Base-by-base conservation (phyloP, 2,797 vertebrate species). In the Crenichthys baileyi region DNA sequence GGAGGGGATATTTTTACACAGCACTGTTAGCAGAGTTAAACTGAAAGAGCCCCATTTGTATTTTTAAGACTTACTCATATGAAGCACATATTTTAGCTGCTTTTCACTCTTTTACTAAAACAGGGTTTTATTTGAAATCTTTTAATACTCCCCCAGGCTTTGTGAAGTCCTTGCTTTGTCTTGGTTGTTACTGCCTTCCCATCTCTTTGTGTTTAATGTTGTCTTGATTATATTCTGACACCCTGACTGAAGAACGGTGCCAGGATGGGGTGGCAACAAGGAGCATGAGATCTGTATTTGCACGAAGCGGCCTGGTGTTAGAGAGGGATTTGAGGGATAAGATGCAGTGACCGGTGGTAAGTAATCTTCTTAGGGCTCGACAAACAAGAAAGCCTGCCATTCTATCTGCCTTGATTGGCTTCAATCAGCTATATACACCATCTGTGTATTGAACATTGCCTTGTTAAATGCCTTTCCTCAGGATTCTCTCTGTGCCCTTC, bases 341-440 rank as follows among this genome's bases (percentile, higher is more conserved):
- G 81, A 88, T 87, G 86, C 77, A 86, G 79, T 86, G 86, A 84
- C 74, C 81, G 5, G 60, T 91, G 89, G 79, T 86, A 80, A 86
- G 80, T 93, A 92, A 94, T 94, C 90, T 85, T 77, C 84, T 94
- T 88, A 89, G 75, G 90, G 87, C 87, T 90, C 83, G 56, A 72
- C 89, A 91, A 91, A 92, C 84, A 85, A 87, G 83, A 73, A 79
- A 76, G 75, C 75, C 80, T 80, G 83, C 79, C 83, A 79, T 79
- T 89, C 83, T 85, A 50, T 46, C 56, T 4, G 73, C 79, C 72
- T 89, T 79, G 78, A 87, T 85, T 81, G 85, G 80, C 85, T 78
- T 73, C 85, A 79, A 79, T 83, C 80, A 88, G 87, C 85, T 83
- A 83, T 72, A 36, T 26, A 60, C 77, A 79, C 76, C 78, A 51